Percentiles rank a stretch among this genome's conserved stretches.
Conservation (phyloP, 2,888 invertebrate species). For the Folsomia manolachei region DNA sequence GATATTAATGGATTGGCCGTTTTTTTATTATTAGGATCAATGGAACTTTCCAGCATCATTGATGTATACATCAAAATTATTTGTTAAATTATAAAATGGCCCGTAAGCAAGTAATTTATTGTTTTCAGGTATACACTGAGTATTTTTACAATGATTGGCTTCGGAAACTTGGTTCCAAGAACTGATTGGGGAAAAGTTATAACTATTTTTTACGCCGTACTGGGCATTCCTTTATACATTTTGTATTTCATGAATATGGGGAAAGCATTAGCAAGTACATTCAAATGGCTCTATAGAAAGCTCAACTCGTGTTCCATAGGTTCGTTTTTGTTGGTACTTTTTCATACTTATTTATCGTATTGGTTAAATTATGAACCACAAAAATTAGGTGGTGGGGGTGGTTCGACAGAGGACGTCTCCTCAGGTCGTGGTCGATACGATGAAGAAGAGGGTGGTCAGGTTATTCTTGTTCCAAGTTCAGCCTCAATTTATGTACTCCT, state of each 20-base stretch:
- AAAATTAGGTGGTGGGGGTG: slow-evolving; percentile 12
- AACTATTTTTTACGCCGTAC: slow-evolving; percentile 79
- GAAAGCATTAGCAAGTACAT: slow-evolving; percentile 75
- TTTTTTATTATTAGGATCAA: too few species aligned
- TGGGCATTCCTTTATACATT: slow-evolving; percentile 83
- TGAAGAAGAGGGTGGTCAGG: slow-evolving; percentile 52
- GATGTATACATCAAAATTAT: too few species aligned
- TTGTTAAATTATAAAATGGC: too few species aligned
- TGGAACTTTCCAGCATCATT: slow-evolving; percentile 86
- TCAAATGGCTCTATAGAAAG: slow-evolving; percentile 74
- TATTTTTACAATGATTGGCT: slow-evolving; percentile 88
- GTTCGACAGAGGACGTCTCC: slow-evolving; percentile 19
- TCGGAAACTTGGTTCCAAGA: slow-evolving; percentile 79
- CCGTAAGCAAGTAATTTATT: too few species aligned
- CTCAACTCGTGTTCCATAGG: slow-evolving; percentile 64
- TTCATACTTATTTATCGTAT: not conserved
- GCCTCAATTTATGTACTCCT: slow-evolving; percentile 86
- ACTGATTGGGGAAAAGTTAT: slow-evolving; percentile 75
- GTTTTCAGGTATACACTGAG: too few species aligned
- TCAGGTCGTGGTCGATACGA: slow-evolving; percentile 12
- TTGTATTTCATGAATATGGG: slow-evolving; percentile 88
- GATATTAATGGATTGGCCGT: too few species aligned
- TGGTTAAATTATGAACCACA: not conserved
- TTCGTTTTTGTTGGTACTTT: slow-evolving; percentile 17
- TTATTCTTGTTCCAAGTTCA: slow-evolving; percentile 77